These are phyloP conservation scores for Stichodactyla mertensii DNA, from an alignment of 64 coral and sea anemone genomes.

Conservation along the genomic window DNA sequence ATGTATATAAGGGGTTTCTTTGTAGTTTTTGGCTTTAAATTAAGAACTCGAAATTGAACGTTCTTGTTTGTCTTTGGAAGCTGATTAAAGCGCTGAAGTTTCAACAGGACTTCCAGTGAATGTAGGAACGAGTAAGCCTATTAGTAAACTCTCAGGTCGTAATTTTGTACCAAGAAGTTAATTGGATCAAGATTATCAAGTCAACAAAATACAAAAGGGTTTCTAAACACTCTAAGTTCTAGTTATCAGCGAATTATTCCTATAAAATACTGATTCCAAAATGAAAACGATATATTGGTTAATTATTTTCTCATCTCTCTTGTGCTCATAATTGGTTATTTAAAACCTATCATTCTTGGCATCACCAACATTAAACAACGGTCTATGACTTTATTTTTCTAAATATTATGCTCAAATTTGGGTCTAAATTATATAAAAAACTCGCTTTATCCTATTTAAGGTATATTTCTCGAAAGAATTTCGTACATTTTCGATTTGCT, in stretches of 20 bases:
- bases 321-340: background rate
- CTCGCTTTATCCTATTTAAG: background rate
- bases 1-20: background rate
- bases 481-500: background rate
- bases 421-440: constrained; percentile 1
- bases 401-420: constrained; percentile 10
- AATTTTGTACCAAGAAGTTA: constrained; percentile 1
- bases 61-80: background rate
- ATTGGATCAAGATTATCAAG: constrained; percentile 7
- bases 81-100: background rate
- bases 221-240: background rate
- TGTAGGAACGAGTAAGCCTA: background rate
- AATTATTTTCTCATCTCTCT: background rate
- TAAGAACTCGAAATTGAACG: background rate
- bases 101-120: background rate
- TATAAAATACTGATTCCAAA: background rate
- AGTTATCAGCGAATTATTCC: background rate
- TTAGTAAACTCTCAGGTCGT: background rate
- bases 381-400: background rate
- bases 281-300: background rate
- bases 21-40: background rate
- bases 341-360: background rate
- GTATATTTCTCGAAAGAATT: background rate
- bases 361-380: background rate
- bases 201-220: background rate